Evolutionary conservation across 2,797 vertebrate genomes (phyloP), one percentile per base, ranked within the genome.

Genomic region (Myotis vivesi): DNA sequence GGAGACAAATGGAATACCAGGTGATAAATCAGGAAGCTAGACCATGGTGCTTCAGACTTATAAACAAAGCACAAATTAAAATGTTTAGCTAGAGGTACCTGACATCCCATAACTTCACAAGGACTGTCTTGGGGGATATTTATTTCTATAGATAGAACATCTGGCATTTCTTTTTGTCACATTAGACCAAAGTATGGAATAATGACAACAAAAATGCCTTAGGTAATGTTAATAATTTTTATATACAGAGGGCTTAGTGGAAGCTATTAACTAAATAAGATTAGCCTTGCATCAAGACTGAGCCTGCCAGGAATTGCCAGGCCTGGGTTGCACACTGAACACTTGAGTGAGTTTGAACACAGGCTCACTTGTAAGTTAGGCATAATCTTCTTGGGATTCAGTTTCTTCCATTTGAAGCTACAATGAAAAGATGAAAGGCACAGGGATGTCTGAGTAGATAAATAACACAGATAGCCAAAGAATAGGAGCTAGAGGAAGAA

Each of bases 91-190:
- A 79, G 94, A 83, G 30, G 71, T 57, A 77, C 87, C 89, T 66
- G 57, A 82, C 57, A 88, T 92, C 33, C 46, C 33, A 23, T 82
- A 82, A 93, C 59, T 95, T 93, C 62, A 57, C 57, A 82, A 89
- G 59, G 44, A 73, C n/a, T 81, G 22, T 77, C 93, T 96, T 87
- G 86, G 66, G 81, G 84, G 64, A 66, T 75, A 92, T 64, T 49
- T 28, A 69, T 85, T 97, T 95, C 94, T 83, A 68, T 46, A 77
- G 95, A 93, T 90, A 75, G 38, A 85, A 84, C 10, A 95, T 10
- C 38, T 87, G 57, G 38, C 64, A 95, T 84, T 93, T 25, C 7
- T 73, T 92, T 95, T 94, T 73, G 62, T 49, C 77, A 73, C 69
- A 92, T 64, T 49, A 95, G 83, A 87, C 51, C 77, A 44, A 96